Conservation (phyloP, 2,113 vertebrate species). For the western clawed frog (Xenopus tropicalis) region DNA sequence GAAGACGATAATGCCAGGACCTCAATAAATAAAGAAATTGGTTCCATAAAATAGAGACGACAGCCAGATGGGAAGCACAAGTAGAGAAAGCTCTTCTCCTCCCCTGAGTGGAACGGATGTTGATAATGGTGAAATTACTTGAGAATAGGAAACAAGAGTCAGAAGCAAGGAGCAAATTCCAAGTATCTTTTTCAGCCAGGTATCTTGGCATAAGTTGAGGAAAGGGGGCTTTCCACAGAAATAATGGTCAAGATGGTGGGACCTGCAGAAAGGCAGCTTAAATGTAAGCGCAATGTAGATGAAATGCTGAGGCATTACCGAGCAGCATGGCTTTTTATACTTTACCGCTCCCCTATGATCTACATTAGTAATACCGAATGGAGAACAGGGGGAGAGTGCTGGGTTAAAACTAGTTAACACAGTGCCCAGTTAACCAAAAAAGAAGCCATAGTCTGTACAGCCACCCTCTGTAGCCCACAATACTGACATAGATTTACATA, state of each 20-base stretch:
- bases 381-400: too few species aligned
- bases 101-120: constrained; percentile 41
- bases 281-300: neutral
- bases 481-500: too few species aligned
- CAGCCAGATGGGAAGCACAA: constrained; percentile 50
- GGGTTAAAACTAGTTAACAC: too few species aligned
- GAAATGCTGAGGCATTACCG: too few species aligned
- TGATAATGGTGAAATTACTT: constrained; percentile 38
- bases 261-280: neutral
- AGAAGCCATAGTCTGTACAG: too few species aligned
- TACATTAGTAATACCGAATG: too few species aligned
- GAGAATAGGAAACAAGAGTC: neutral
- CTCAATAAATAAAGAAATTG: neutral
- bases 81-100: constrained; percentile 53
- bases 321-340: too few species aligned
- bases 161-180: neutral
- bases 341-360: too few species aligned
- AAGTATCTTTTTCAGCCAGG: neutral
- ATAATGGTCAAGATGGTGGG: neutral
- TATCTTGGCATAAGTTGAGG: neutral
- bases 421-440: too few species aligned
- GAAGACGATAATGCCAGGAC: too few species aligned
- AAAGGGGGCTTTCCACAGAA: constrained; percentile 10
- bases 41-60: constrained; percentile 19
- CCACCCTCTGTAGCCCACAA: too few species aligned